Base-by-base conservation (phyloP, 2,797 vertebrate genomes). In the Cryptoblepharus egeriae region DNA sequence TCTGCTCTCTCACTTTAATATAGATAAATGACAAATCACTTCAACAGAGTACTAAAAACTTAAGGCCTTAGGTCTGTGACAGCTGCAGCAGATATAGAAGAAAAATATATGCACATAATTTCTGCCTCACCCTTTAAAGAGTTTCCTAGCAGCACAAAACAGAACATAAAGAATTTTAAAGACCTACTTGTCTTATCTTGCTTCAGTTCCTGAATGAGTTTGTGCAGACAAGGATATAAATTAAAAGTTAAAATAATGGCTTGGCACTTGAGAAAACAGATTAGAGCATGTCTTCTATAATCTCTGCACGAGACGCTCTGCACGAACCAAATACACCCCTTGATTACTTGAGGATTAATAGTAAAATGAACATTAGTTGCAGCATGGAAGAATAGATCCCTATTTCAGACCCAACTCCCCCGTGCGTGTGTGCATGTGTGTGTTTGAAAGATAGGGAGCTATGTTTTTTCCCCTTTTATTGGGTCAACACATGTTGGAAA, bases 121-220 rank as follows among this genome's bases (percentile, higher is more conserved):
- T 60, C 75, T 85, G 77, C 81, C 78, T 91, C 3, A 0, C 86
- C 82, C 83, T 90, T 68, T 9, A 84, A 90, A 72, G 83, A 79
- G 77, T 87, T 82, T 90, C 87, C 82, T 75, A 88, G 88, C 82
- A 91, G 89, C 88, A 81, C 60, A 85, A 85, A 88, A 84, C 30
- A 85, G 87, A 80, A 85, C 78, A 67, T 81, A 52, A 91, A 82
- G 83, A 88, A 88, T 35, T 60, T 4, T 85, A 84, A 88, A 90
- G 85, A 78, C 32, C 69, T 84, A 85, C 89, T 91, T 92, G 92
- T 88, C 88, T 88, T 86, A 82, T 88, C 93, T 90, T 77, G 90
- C 80, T 89, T 76, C 52, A 86, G 75, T 82, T 61, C 35, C 78
- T 76, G 78, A 68, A 73, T 65, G 55, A 75, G 72, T 86, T 82